Conservation (phyloP, 2,888 invertebrate genomes). For the Spodoptera littoralis region DNA sequence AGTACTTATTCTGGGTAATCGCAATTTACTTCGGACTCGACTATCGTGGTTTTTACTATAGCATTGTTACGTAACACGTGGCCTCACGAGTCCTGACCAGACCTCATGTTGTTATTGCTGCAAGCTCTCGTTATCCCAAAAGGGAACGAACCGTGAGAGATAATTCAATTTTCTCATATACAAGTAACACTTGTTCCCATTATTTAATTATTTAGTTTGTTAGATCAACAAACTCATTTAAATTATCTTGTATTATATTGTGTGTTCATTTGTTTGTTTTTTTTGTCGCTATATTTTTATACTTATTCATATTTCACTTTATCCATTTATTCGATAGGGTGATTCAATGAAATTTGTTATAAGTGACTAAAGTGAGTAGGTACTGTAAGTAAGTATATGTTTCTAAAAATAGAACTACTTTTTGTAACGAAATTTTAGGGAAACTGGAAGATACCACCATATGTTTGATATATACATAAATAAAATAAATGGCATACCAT, state of each 20-base stretch:
- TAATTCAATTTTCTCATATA: slow-evolving; percentile 37
- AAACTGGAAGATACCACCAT: too few relatives aligned
- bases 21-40: slow-evolving; percentile 1
- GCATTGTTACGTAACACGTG: slow-evolving; percentile 4
- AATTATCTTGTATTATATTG: slow-evolving; percentile 31
- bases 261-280: slow-evolving; percentile 3
- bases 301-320: too few relatives aligned
- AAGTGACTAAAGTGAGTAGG: too few relatives aligned
- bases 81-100: slow-evolving; percentile 7
- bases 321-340: too few relatives aligned
- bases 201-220: slow-evolving; percentile 38
- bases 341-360: too few relatives aligned
- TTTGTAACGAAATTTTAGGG: too few relatives aligned
- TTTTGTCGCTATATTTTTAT: too few relatives aligned
- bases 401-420: too few relatives aligned
- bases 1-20: slow-evolving; percentile 4
- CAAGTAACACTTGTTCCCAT: slow-evolving; percentile 18
- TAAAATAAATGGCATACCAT: too few relatives aligned
- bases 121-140: slow-evolving; percentile 28
- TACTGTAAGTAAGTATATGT: too few relatives aligned
- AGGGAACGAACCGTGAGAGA: slow-evolving; percentile 26
- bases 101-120: slow-evolving; percentile 21
- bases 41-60: neutral
- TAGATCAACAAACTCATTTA: slow-evolving; percentile 14
- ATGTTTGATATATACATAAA: too few relatives aligned